Evolutionary conservation across 2,888 invertebrate species (phyloP), one percentile per base, ranked within the genome.

Genomic region (Acheta domesticus): DNA sequence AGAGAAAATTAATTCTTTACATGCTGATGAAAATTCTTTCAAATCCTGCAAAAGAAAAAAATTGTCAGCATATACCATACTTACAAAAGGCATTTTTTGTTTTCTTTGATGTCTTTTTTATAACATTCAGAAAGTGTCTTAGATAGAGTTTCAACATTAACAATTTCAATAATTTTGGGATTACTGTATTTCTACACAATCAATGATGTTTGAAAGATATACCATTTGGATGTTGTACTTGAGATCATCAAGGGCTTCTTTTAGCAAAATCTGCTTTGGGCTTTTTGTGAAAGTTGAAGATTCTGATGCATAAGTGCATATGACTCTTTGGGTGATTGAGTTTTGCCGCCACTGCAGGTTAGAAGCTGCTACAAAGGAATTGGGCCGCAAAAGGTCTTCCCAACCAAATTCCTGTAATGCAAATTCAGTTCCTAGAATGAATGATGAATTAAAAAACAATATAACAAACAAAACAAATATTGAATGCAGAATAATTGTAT

Each of bases 341-440:
- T 89, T 85, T 12, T 85, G 84, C 82, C 91, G 86, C 87, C 90
- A 90, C 85, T 91, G 89, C 79, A 94, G 88, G 89, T 94, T 94
- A 20, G 88, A 88, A 83, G 91, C 89, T 1, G 89, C 88, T 1
- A 93, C 86, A 12, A 90, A 84, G 81, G 91, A 89, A 0, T 92
- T 91, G 0, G 87, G 87, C 50, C 89, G 88, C 11, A 93, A 84
- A 23, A 91, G 86, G 81, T 91, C 92, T 82, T 89, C 85, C 78
- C 87, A 87, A 50, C 90, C 88, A 80, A 84, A 84, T 48, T 83
- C 83, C 85, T 86, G 80, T 20, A 79, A 80, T 81, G 74, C 36
- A 36, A 36, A 36, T 36, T 36, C 36, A 36, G 36, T 5, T 36
- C 36, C 36, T 36, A 36, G 5, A 36, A 36, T 36, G 36, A 36